Conservation (phyloP, 2,888 invertebrate species). For the Vanessa cardui region DNA sequence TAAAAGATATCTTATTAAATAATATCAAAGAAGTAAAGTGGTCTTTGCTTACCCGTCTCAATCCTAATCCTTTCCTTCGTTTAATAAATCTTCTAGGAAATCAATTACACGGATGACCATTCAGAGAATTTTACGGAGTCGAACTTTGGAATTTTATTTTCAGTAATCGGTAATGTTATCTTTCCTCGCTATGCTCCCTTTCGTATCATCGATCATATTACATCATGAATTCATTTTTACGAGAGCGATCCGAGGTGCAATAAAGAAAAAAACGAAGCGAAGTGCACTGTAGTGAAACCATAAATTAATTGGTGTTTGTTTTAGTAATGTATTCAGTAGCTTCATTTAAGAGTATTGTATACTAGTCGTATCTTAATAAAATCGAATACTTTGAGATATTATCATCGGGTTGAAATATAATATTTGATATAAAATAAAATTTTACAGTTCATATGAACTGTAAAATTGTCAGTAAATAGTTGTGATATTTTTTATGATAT, state of each 20-base stretch:
- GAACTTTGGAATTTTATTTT: conserved; percentile 11
- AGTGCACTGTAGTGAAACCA: conserved; percentile 40
- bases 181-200: conserved; percentile 17
- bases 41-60: conserved; percentile 2
- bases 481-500: too few species aligned
- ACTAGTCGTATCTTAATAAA: too few species aligned
- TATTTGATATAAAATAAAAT: too few species aligned
- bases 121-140: conserved; percentile 4
- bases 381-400: too few species aligned
- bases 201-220: conserved; percentile 44
- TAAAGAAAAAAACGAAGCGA: conserved; percentile 52
- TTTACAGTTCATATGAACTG: too few species aligned
- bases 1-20: neutral
- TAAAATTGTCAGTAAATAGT: too few species aligned
- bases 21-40: conserved; percentile 7
- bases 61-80: conserved; percentile 6
- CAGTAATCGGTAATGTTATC: neutral
- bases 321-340: too few species aligned
- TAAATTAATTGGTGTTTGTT: neutral
- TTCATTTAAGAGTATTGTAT: too few species aligned
- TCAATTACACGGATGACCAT: conserved; percentile 14
- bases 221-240: conserved; percentile 46
- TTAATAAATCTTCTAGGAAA: conserved; percentile 8
- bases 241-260: conserved; percentile 50
- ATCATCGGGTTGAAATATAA: too few species aligned